Base-by-base conservation (phyloP, 2,888 invertebrate genomes). In the Eulithis testata region DNA sequence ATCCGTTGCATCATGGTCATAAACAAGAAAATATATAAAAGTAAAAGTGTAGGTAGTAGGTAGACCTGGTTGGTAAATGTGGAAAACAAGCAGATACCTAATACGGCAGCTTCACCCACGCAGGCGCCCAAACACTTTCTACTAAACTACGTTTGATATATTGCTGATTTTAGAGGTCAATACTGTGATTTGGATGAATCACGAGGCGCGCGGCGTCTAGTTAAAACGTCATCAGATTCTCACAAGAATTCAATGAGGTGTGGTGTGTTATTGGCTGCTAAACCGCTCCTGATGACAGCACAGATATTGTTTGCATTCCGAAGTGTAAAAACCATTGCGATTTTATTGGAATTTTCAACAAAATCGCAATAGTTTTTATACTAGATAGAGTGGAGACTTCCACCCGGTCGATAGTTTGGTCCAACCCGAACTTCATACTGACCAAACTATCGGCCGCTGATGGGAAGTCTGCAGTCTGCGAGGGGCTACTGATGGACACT, bases 11-110 rank as follows among this genome's bases (percentile, higher is more conserved):
- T 70, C 70, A 73, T 51, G 27, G 5, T 47, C 12, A 56, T 60
- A 58, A 63, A 70, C 69, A 69, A 69, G 76, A 75, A 68, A 71
- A 70, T 75, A 72, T 68, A 69, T 73, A 82, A 88, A 88, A 89
- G 89, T 89, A 89, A 89, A 88, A 89, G 89, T 88, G 80, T 79
- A 31, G 31, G 31, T 31, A 31, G 80, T 79, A 31, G 31, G 31
- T 31, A 31, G 31, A 31, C 31, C 6, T 2, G 31, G 31, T 31
- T 5, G 31, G 31, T 31, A 81, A 82, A 79, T 66, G 63, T 65
- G 69, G 75, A 73, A 76, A 76, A 75, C 70, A 73, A 72, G 72
- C 21, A 21, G 1, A 68, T 69, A 67, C 64, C 75, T 76, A 73
- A 79, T 79, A 76, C 68, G 68, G 76, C 72, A 66, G 60, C 43